Evolutionary conservation across 2,888 invertebrate genomes (phyloP).

Genomic region (Harpagoxenus sublaevis): DNA sequence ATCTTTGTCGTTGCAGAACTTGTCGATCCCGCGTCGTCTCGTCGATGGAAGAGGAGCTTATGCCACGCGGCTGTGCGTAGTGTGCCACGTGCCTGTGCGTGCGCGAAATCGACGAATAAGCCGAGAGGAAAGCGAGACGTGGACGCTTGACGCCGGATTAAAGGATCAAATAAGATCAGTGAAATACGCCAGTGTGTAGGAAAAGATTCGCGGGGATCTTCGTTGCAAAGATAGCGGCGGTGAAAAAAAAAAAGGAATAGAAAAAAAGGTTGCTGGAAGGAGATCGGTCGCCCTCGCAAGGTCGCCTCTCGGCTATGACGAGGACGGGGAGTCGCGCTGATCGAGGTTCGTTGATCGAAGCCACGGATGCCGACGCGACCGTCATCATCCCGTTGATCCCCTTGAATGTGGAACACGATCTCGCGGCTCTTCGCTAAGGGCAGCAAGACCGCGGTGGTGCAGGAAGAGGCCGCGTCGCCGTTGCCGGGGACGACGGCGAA

Average conservation of each 20-base stretch:
- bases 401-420: slow-evolving; percentile 86
- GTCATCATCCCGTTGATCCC: slow-evolving; percentile 78
- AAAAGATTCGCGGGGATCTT: background rate
- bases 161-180: background rate
- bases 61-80: background rate
- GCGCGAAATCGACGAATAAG: background rate
- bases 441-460: slow-evolving; percentile 77
- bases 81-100: slow-evolving; percentile 25
- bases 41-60: background rate
- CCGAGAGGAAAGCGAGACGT: background rate
- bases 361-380: slow-evolving; percentile 44
- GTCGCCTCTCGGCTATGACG: slow-evolving; percentile 71
- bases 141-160: background rate
- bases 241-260: too few species aligned
- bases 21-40: background rate
- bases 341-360: slow-evolving; percentile 62
- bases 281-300: background rate
- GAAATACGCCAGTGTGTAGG: background rate
- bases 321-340: slow-evolving; percentile 74
- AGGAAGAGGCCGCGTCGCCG: slow-evolving; percentile 73
- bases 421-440: slow-evolving; percentile 84
- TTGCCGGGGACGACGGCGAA: slow-evolving; percentile 26
- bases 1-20: slow-evolving; percentile 28
- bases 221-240: background rate
- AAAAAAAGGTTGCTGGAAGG: background rate